Base-by-base conservation (phyloP, 2,113 vertebrate species). In the Phalacrocorax aristotelis region DNA sequence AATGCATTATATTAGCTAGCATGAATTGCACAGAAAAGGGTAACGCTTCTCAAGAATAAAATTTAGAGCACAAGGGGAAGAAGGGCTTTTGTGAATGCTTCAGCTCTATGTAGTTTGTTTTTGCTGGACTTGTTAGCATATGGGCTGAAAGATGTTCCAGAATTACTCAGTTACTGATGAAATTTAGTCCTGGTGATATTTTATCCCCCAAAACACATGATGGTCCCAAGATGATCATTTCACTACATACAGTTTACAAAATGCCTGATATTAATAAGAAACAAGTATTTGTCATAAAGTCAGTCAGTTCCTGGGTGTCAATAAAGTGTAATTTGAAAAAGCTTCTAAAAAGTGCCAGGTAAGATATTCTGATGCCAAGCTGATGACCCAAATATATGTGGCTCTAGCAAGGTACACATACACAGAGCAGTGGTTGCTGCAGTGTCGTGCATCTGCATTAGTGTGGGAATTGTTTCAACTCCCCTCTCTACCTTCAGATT, bases 301-400 rank as follows among this genome's bases (percentile, higher is more conserved):
- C 92, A 86, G 62, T 16, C 77, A 83, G 38, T 93, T 97, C 66
- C 86, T 95, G 85, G 42, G 14, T 96, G 83, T 91, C 34, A 38
- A 77, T 82, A 76, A 78, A 93, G 54, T 42, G 11, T 86, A 70
- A 96, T 94, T 95, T 95, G 95, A 89, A 89, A 79, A 95, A 78
- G 34, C 58, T 55, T 87, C 69, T 90, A 78, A 80, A 87, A 70
- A 79, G 60, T 81, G 90, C 54, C 80, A 80, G 34, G 1, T 66
- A 76, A 64, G 78, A 77, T 91, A 32, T 60, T 79, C 18, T 91
- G 83, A 82, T 92, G 81, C 52, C 69, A 44, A 51, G 32, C 9
- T 60, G 69, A 25, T 62, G 57, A 30, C 44, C 65, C 27, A 58
- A 27, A 64, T 46, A 10, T 2, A 11, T 3, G 34, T 65, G 69